Evolutionary conservation across 2,797 vertebrate species (phyloP).

Genomic region (Columba guinea): DNA sequence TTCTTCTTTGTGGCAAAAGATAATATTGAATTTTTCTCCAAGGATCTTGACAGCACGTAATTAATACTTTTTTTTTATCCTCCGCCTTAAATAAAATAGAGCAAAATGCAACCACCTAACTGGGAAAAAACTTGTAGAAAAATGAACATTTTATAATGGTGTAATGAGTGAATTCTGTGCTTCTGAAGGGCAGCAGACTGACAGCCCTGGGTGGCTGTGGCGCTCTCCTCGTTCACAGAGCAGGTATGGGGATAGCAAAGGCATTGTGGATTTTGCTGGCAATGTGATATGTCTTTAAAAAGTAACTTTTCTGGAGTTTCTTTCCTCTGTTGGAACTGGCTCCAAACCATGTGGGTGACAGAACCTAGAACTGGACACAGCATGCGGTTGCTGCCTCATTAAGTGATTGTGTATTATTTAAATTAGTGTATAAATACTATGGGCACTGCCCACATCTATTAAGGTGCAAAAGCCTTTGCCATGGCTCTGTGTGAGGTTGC

Average conservation of each 20-base stretch:
- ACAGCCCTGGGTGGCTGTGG: not conserved
- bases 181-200: not conserved
- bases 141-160: fast-evolving
- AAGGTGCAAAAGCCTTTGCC: not conserved
- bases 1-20: conserved; percentile 42
- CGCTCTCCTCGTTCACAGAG: fast-evolving
- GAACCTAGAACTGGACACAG: not conserved
- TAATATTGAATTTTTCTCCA: conserved; percentile 69
- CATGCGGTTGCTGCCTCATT: fast-evolving
- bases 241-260: not conserved
- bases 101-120: conserved; percentile 26
- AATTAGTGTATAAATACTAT: not conserved
- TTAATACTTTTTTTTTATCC: conserved; percentile 46
- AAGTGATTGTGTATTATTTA: too few species aligned
- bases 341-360: not conserved
- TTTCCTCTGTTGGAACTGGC: not conserved
- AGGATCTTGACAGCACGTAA: conserved; percentile 66
- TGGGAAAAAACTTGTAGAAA: not conserved
- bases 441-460: not conserved
- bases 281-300: fast-evolving
- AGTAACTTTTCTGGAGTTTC: not conserved
- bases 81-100: conserved; percentile 37
- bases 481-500: fast-evolving
- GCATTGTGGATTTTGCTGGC: not conserved
- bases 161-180: not conserved